Conservation (phyloP, 2,113 vertebrate species). For the Microtus montanus region DNA sequence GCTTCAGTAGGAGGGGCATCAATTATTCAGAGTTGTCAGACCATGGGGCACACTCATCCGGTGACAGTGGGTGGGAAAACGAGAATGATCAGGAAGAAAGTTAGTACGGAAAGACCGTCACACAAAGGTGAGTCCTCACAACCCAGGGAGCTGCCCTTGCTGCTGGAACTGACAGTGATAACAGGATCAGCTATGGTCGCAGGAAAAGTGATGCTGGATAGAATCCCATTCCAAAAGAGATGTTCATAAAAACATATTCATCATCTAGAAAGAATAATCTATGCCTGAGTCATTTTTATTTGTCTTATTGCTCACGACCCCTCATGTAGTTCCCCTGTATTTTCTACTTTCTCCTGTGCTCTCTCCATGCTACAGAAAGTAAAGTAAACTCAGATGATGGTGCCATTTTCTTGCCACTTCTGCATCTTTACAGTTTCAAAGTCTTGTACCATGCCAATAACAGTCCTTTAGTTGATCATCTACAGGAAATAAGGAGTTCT, state of each 20-base stretch:
- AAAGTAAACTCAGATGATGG: background rate
- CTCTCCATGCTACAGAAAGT: slow-evolving; percentile 27
- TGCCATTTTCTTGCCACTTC: background rate
- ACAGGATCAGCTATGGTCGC: background rate
- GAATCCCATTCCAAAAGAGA: background rate
- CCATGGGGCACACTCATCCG: slow-evolving; percentile 69
- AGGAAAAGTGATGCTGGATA: background rate
- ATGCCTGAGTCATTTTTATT: background rate
- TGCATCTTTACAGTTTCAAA: background rate
- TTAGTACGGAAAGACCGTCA: background rate
- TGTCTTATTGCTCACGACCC: background rate
- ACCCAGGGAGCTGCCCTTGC: too few species aligned
- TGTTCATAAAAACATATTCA: background rate
- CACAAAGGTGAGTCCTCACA: background rate
- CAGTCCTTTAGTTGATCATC: background rate
- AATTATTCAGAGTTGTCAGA: slow-evolving; percentile 82
- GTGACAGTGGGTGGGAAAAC: slow-evolving; percentile 52
- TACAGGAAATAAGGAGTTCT: background rate
- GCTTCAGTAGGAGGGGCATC: slow-evolving; percentile 78
- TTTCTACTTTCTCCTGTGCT: background rate
- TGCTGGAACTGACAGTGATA: background rate
- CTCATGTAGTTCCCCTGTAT: background rate
- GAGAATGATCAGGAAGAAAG: background rate
- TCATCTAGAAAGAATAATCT: background rate
- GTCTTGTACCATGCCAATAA: background rate